A percentile compares a stretch with the other conserved stretches of the same genome.
Conservation (phyloP, 1,140 invertebrate genomes). For the Sycobia sp. region DNA sequence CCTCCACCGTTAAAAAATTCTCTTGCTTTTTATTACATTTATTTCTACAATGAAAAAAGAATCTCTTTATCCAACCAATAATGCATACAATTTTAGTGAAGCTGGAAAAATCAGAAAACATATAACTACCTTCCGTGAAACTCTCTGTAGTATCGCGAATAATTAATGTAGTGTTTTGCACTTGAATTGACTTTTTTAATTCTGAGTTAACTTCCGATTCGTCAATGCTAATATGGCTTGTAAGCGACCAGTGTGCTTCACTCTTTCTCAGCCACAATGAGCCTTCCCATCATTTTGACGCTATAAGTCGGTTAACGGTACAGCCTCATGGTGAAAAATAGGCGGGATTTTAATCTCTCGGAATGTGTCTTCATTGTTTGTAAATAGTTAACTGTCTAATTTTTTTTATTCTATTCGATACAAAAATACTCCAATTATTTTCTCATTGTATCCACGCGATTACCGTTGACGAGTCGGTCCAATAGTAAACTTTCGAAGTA, state of each 20-base stretch:
- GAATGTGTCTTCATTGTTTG: background rate
- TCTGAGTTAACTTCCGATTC: no score
- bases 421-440: background rate
- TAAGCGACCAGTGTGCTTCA: no score
- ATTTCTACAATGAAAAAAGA: background rate
- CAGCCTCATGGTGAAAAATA: background rate
- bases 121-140: background rate
- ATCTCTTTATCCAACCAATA: background rate
- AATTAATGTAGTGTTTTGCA: no score
- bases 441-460: background rate
- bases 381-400: background rate
- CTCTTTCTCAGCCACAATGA: no score
- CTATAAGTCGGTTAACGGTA: slow-evolving; percentile 33
- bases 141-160: no score
- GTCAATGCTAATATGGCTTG: no score
- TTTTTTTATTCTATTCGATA: background rate
- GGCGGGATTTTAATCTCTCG: background rate
- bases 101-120: background rate
- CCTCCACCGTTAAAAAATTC: background rate
- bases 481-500: background rate
- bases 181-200: no score
- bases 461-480: background rate
- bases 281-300: slow-evolving; percentile 47
- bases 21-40: background rate
- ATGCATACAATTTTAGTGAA: background rate